A percentile compares a stretch with the other conserved stretches of the same genome.
phyloP scores from a whole-genome alignment of 1,140 invertebrate species.

The Trachymyrmex cornetzi region DNA sequence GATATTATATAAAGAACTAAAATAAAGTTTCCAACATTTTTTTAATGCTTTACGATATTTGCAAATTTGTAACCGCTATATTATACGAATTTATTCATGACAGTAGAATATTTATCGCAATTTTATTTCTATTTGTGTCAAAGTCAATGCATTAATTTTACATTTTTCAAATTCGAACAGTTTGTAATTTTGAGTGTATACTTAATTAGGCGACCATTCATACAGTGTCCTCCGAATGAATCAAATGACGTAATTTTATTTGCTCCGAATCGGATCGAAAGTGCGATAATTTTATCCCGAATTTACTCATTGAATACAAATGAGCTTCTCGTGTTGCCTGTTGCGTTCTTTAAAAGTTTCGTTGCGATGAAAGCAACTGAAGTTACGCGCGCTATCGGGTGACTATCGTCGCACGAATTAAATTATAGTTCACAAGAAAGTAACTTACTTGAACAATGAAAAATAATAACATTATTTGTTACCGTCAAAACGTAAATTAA shows the following conservation, averaged over 20 bases:
- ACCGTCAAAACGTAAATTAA: constrained; percentile 12
- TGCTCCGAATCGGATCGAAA: neutral
- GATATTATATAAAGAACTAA: neutral
- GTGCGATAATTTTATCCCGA: constrained; percentile 16
- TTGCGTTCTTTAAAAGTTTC: constrained; percentile 26
- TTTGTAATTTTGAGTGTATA: neutral
- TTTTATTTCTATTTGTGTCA: neutral
- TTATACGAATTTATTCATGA: neutral
- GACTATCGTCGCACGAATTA: constrained; percentile 19
- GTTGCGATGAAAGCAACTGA: neutral
- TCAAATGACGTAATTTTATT: constrained; percentile 33
- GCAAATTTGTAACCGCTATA: neutral
- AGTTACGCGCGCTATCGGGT: neutral
- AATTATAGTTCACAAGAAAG: neutral
- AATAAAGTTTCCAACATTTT: neutral
- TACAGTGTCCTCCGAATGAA: neutral
- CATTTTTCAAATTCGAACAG: neutral
- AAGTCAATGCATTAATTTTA: neutral
- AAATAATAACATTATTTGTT: neutral
- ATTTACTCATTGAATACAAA: neutral
- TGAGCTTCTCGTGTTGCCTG: neutral
- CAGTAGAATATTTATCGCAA: neutral
- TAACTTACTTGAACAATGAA: constrained; percentile 34
- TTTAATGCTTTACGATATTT: neutral
- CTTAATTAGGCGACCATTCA: neutral